Evolutionary conservation across 37 sponge, comb jelly and placozoan species (phyloP).

Genomic region (Agelas oroides): DNA sequence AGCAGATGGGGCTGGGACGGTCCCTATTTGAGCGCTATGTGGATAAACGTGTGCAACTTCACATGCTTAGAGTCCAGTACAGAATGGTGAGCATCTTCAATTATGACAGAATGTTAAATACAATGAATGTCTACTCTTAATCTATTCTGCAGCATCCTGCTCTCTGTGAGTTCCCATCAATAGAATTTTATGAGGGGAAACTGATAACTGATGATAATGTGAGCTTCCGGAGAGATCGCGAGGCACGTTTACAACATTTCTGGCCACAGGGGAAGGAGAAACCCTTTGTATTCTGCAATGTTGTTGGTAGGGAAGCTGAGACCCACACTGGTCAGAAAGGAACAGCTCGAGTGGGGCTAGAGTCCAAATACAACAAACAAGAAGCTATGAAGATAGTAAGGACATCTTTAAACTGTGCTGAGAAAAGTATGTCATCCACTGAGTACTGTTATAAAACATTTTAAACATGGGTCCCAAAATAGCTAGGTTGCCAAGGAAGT

Average conservation of each 20-base stretch:
- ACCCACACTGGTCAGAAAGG: background rate
- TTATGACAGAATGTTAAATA: too few species aligned
- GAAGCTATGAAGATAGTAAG: conserved; percentile 39
- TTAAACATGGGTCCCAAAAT: too few species aligned
- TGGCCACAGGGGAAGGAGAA: conserved; percentile 17
- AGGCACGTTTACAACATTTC: background rate
- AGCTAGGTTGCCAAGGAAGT: too few species aligned
- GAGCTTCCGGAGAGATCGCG: background rate
- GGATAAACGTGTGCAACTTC: background rate
- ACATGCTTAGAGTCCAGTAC: conserved; percentile 49
- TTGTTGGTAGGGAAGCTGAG: conserved; percentile 27
- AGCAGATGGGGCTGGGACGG: conserved; percentile 46
- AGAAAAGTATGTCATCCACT: too few species aligned
- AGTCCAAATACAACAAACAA: conserved; percentile 15
- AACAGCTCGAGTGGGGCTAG: background rate
- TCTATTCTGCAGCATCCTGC: conserved; percentile 25
- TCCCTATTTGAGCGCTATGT: conserved; percentile 77
- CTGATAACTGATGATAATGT: conserved; percentile 27
- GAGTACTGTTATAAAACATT: too few species aligned
- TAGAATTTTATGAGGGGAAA: conserved; percentile 45
- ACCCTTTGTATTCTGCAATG: conserved; percentile 48
- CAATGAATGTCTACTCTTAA: too few species aligned
- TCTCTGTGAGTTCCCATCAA: conserved; percentile 60
- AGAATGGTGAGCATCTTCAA: conserved; percentile 62
- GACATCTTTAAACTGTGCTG: too few species aligned